These are phyloP conservation scores for Hemibates koningsi DNA, from an alignment of 2,113 vertebrate species.

Conservation along the genomic window DNA sequence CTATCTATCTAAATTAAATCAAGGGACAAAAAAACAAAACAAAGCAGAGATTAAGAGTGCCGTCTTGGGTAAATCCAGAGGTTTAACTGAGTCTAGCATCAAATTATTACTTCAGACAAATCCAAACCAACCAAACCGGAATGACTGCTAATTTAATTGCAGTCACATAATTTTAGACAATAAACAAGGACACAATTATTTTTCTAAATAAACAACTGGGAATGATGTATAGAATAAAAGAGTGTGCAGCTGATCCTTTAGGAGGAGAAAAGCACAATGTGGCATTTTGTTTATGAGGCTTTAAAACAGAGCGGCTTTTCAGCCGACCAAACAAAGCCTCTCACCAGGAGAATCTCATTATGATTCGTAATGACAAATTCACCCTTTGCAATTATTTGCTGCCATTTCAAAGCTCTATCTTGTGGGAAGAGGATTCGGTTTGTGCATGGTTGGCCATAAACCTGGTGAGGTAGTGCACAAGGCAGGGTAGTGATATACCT, in stretches of 20 bases:
- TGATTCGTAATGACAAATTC: constrained; percentile 69
- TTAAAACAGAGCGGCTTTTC: constrained; percentile 51
- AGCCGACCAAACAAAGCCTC: constrained; percentile 53
- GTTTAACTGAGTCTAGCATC: constrained; percentile 6
- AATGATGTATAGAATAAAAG: constrained; percentile 58
- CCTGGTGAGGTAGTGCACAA: constrained; percentile 18
- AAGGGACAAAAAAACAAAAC: background rate
- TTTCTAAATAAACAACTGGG: constrained; percentile 40
- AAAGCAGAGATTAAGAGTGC: background rate
- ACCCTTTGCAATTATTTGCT: constrained; percentile 67
- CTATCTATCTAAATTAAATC: background rate
- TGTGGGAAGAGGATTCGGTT: constrained; percentile 40
- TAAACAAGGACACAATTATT: constrained; percentile 49
- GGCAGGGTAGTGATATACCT: constrained; percentile 44
- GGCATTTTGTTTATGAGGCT: constrained; percentile 65
- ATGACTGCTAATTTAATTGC: constrained; percentile 35
- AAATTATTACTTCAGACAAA: background rate
- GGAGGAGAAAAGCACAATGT: constrained; percentile 32
- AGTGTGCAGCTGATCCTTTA: constrained; percentile 34
- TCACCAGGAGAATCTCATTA: constrained; percentile 68
- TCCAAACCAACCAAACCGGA: constrained; percentile 8
- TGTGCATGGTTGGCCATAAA: constrained; percentile 53
- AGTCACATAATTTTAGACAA: constrained; percentile 12
- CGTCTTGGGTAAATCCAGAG: background rate
- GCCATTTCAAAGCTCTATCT: constrained; percentile 59